Evolutionary conservation across 2,888 invertebrate species (phyloP).

Genomic region (Hypena proboscidalis): DNA sequence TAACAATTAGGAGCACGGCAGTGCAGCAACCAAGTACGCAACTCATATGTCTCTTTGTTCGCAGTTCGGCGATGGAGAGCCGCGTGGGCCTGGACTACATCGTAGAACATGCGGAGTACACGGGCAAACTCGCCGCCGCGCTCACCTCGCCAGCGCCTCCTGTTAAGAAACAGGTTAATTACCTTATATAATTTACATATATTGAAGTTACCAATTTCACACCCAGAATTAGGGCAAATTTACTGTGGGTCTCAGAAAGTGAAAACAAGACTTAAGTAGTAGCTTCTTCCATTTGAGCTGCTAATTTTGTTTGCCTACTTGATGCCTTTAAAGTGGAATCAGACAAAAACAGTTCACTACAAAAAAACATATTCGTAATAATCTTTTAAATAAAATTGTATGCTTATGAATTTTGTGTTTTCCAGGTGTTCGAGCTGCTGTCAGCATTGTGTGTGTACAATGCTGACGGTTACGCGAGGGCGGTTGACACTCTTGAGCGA

Average conservation of each 20-base stretch:
- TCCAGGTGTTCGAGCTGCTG: constrained; percentile 94
- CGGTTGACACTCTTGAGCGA: constrained; percentile 95
- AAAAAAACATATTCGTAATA: no score
- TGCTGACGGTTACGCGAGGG: constrained; percentile 93
- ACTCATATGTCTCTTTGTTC: constrained; percentile 1
- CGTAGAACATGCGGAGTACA: constrained; percentile 96
- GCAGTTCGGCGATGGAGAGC: constrained; percentile 90
- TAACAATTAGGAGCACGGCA: background rate
- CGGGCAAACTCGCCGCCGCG: constrained; percentile 95
- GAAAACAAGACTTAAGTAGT: no score
- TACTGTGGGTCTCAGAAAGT: no score
- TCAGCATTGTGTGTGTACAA: constrained; percentile 98
- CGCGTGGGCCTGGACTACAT: constrained; percentile 97
- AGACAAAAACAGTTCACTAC: no score
- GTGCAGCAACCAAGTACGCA: background rate
- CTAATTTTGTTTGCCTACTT: no score
- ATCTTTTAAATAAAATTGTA: no score
- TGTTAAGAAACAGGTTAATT: constrained; percentile 94
- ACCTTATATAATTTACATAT: background rate
- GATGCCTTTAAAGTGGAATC: no score
- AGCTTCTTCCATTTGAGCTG: no score
- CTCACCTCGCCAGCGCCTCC: constrained; percentile 95
- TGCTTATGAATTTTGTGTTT: background rate
- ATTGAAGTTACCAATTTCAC: no score
- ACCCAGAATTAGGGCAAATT: no score